Conservation (phyloP, 2,113 vertebrate genomes). For the Asarcornis scutulata region DNA sequence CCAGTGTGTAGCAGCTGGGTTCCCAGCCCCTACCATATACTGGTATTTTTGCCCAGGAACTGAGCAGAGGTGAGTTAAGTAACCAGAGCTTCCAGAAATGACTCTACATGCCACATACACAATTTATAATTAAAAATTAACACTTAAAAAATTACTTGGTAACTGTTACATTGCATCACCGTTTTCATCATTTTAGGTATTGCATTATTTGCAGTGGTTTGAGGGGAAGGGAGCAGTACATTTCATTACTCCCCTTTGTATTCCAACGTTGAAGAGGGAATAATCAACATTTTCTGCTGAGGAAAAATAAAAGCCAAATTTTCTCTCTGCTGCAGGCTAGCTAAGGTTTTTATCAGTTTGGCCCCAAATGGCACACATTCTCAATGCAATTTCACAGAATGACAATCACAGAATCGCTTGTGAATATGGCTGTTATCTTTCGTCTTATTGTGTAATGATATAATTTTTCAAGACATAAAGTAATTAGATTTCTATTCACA, state of each 20-base stretch:
- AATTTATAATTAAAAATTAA: neutral
- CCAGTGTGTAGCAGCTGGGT: slow-evolving; percentile 90
- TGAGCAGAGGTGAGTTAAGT: slow-evolving; percentile 83
- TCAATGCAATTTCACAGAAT: slow-evolving; percentile 42
- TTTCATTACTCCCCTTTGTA: neutral
- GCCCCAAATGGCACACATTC: neutral
- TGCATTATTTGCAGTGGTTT: neutral
- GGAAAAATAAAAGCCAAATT: slow-evolving; percentile 37
- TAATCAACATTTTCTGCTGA: slow-evolving; percentile 47
- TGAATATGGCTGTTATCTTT: slow-evolving; percentile 64
- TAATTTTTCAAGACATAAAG: slow-evolving; percentile 69
- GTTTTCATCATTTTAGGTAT: neutral
- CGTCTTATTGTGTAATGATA: slow-evolving; percentile 66
- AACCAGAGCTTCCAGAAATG: neutral
- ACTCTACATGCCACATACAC: neutral
- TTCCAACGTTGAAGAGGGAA: neutral
- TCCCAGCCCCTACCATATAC: slow-evolving; percentile 90
- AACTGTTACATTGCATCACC: neutral
- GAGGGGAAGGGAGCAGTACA: neutral
- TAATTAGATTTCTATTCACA: slow-evolving; percentile 74
- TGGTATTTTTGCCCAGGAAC: slow-evolving; percentile 93
- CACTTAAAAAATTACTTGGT: neutral
- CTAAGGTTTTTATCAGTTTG: neutral
- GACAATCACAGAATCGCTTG: slow-evolving; percentile 60
- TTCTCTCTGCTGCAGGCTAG: neutral